Conservation (phyloP, 2,797 vertebrate species). For the Sardinella longiceps region DNA sequence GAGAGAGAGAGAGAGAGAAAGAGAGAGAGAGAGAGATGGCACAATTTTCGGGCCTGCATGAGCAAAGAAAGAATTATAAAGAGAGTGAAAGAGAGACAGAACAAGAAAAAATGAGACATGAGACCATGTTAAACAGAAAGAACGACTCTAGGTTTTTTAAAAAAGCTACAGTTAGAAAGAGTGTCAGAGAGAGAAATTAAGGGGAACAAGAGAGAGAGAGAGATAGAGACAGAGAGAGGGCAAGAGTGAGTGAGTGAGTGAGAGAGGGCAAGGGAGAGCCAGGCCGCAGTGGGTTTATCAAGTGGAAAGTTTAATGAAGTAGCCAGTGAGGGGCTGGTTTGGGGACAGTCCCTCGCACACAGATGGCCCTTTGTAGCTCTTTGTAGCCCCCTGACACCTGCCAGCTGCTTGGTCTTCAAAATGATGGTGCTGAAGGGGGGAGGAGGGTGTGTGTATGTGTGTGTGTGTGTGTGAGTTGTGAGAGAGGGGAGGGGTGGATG, state of each 20-base stretch:
- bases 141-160: not conserved
- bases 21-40: not conserved
- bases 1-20: not conserved
- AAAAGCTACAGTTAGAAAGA: not conserved
- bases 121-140: not conserved
- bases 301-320: conserved; percentile 84
- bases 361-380: conserved; percentile 97
- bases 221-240: not conserved
- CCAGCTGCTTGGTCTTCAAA: conserved; percentile 87
- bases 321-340: conserved; percentile 76
- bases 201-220: not conserved
- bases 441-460: conserved; percentile 68
- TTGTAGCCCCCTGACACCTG: conserved; percentile 86
- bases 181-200: not conserved
- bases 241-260: conserved; percentile 44
- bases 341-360: conserved; percentile 85
- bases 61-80: not conserved
- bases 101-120: not conserved
- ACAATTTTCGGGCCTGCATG: not conserved
- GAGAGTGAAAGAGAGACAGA: not conserved
- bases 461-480: not conserved
- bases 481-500: conserved; percentile 44
- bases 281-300: conserved; percentile 69
- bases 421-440: conserved; percentile 44
- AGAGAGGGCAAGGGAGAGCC: conserved; percentile 39